These are phyloP conservation scores for Ricordea florida DNA, from an alignment of 92 coral and sea anemone genomes.

Conservation along the genomic window DNA sequence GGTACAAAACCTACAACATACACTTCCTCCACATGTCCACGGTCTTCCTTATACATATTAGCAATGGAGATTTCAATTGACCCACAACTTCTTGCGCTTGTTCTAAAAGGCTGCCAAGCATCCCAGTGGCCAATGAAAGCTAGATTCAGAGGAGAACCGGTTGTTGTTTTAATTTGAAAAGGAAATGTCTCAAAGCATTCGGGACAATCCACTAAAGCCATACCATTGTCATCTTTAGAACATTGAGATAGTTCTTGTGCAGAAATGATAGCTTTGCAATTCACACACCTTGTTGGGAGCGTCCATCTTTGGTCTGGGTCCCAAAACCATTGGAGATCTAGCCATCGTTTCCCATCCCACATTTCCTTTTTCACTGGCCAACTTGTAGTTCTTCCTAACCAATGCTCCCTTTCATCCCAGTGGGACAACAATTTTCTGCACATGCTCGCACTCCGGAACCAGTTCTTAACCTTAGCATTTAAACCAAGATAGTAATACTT, in stretches of 20 bases:
- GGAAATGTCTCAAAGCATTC: slow-evolving; percentile 46
- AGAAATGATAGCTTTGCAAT: slow-evolving; percentile 35
- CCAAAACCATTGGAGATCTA: too few species aligned
- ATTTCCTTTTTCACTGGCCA: too few species aligned
- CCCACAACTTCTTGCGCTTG: slow-evolving; percentile 59
- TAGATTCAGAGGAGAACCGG: slow-evolving; percentile 56
- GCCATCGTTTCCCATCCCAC: too few species aligned
- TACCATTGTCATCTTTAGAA: slow-evolving; percentile 25
- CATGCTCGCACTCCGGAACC: too few species aligned
- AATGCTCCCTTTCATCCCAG: too few species aligned
- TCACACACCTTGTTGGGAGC: slow-evolving; percentile 40
- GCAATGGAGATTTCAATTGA: slow-evolving; percentile 66
- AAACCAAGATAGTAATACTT: too few species aligned
- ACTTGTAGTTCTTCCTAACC: too few species aligned
- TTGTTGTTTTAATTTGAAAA: slow-evolving; percentile 19
- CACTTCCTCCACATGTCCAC: slow-evolving; percentile 41
- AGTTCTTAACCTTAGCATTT: too few species aligned
- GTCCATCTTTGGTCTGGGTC: slow-evolving; percentile 38
- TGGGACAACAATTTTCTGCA: too few species aligned
- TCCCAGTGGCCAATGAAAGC: slow-evolving; percentile 72
- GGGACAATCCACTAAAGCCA: slow-evolving; percentile 51
- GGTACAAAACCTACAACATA: slow-evolving; percentile 58
- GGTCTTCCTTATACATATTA: slow-evolving; percentile 55
- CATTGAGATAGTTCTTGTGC: slow-evolving; percentile 20
- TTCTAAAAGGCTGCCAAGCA: slow-evolving; percentile 62